phyloP scores from a whole-genome alignment of 2,888 invertebrate genomes.

The Esperia sulphurella region DNA sequence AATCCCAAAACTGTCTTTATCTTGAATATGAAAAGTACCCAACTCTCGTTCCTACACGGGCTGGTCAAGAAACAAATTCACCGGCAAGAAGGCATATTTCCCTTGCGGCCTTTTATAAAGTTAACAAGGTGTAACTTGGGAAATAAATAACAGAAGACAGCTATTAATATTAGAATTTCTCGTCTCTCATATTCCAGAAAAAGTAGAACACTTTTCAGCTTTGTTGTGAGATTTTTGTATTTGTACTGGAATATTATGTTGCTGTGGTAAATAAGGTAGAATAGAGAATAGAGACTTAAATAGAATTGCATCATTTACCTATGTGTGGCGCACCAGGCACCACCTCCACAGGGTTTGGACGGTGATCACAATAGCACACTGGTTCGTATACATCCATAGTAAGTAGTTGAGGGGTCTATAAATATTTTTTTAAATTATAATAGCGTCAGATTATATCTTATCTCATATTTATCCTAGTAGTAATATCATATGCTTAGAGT shows the following conservation, averaged over 20 bases:
- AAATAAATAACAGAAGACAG: constrained; percentile 64
- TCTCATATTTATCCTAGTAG: too few species aligned
- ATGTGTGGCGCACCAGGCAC: too few species aligned
- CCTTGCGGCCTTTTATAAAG: constrained; percentile 69
- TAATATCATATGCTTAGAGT: too few species aligned
- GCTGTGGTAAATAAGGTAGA: too few species aligned
- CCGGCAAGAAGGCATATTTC: constrained; percentile 65
- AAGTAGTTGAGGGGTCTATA: too few species aligned
- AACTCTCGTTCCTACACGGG: constrained; percentile 27
- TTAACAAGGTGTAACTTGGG: constrained; percentile 73
- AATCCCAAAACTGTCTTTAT: constrained; percentile 19
- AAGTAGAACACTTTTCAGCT: neutral
- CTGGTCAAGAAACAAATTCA: constrained; percentile 62
- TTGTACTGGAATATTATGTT: neutral
- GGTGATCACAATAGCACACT: too few species aligned
- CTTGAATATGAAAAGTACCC: constrained; percentile 32
- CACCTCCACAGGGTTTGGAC: too few species aligned
- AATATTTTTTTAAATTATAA: too few species aligned
- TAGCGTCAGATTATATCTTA: too few species aligned
- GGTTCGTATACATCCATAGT: too few species aligned
- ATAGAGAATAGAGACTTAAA: too few species aligned
- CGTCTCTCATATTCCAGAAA: neutral
- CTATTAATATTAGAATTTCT: constrained; percentile 58
- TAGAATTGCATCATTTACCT: too few species aligned
- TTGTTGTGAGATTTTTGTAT: neutral